Percentiles rank a stretch among this genome's conserved stretches.
Evolutionary conservation across 1,140 invertebrate species (phyloP).

Genomic region (Apocrypta bakeri): DNA sequence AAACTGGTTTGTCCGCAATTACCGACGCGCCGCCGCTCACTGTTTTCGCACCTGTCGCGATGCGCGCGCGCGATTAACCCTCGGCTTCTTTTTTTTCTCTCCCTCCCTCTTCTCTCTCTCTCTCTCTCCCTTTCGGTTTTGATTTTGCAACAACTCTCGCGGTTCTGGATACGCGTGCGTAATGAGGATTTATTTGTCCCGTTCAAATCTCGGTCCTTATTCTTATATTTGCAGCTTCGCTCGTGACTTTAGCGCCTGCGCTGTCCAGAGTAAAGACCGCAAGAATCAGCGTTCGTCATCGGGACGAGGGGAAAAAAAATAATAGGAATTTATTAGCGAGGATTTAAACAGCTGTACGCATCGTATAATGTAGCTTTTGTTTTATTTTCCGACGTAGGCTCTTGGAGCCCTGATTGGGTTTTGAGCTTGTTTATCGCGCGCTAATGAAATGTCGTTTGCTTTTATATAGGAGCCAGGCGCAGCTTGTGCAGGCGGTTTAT

Average conservation of each 20-base stretch:
- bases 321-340: too few species aligned
- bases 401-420: background rate
- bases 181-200: background rate
- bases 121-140: too few species aligned
- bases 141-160: too few species aligned
- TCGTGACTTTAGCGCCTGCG: background rate
- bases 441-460: background rate
- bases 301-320: too few species aligned
- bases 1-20: slow-evolving; percentile 39
- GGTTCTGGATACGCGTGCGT: too few species aligned
- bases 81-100: background rate
- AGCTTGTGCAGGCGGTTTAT: background rate
- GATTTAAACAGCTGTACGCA: background rate
- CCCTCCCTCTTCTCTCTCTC: background rate
- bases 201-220: background rate
- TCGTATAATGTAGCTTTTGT: background rate
- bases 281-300: too few species aligned
- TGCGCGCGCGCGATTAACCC: background rate
- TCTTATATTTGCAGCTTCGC: background rate
- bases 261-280: background rate
- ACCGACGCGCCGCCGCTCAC: background rate
- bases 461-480: too few species aligned
- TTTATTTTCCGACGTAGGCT: too few species aligned
- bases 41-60: slow-evolving; percentile 40
- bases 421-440: background rate